A percentile compares a stretch with the other conserved stretches of the same genome.
These are phyloP conservation scores for Mycetomoellerius zeteki DNA, from an alignment of 1,140 invertebrate species.

Conservation along the genomic window DNA sequence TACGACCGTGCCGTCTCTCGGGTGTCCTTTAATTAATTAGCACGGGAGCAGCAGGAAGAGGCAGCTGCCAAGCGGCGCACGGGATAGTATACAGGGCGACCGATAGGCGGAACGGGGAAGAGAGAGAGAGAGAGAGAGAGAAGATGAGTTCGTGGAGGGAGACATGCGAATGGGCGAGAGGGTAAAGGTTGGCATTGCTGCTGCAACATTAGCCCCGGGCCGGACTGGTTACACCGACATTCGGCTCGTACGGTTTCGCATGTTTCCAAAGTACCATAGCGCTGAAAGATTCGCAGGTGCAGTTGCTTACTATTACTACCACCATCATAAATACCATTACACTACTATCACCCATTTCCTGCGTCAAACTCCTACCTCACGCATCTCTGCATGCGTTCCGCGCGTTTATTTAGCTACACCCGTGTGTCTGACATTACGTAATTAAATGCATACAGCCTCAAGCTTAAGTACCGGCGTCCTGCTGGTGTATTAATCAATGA, in stretches of 20 bases:
- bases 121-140: slow-evolving; percentile 29
- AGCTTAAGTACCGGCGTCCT: not conserved
- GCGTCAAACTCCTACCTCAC: slow-evolving; percentile 10
- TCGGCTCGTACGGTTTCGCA: slow-evolving; percentile 14
- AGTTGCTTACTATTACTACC: slow-evolving; percentile 27
- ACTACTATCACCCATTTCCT: not conserved
- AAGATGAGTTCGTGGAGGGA: slow-evolving; percentile 8
- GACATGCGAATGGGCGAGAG: not conserved
- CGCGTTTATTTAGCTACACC: slow-evolving; percentile 75
- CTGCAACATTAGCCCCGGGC: slow-evolving; percentile 63
- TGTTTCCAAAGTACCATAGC: not conserved
- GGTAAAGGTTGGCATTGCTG: slow-evolving; percentile 38
- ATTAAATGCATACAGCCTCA: slow-evolving; percentile 77
- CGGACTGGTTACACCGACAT: slow-evolving; percentile 64
- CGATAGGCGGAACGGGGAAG: slow-evolving; percentile 54
- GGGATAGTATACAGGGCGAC: slow-evolving; percentile 32
- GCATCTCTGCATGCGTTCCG: slow-evolving; percentile 32
- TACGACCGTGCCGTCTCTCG: slow-evolving; percentile 56
- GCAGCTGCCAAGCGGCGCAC: slow-evolving; percentile 38
- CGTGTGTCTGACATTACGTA: slow-evolving; percentile 79
- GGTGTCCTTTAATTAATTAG: slow-evolving; percentile 81
- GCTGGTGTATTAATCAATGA: slow-evolving; percentile 36
- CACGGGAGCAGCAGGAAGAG: slow-evolving; percentile 70
- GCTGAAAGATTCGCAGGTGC: slow-evolving; percentile 33
- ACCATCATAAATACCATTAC: not conserved